These are phyloP conservation scores for Illadopsis cleaveri DNA, from an alignment of 2,113 vertebrate species.

Conservation along the genomic window DNA sequence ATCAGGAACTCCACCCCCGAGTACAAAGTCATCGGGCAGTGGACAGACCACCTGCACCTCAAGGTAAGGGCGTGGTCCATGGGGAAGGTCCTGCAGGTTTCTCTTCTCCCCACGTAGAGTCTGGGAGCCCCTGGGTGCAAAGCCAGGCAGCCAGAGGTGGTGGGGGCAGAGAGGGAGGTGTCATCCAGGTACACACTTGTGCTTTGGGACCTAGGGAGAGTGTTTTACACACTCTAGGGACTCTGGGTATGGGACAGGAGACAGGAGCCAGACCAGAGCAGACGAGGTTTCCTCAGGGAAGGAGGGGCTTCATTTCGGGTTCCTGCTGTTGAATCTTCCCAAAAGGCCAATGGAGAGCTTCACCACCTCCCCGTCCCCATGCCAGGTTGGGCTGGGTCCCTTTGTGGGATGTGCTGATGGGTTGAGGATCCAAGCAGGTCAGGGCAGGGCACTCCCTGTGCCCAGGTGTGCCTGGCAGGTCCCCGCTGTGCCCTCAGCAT, in stretches of 20 bases:
- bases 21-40: conserved; percentile 92
- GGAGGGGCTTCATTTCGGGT: not conserved
- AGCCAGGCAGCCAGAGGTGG: not conserved
- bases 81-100: not conserved
- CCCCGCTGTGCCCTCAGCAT: not conserved
- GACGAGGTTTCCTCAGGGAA: not conserved
- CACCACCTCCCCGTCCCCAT: fast-evolving
- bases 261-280: not conserved
- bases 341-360: not conserved
- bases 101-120: fast-evolving
- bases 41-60: conserved; percentile 89
- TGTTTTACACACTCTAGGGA: not conserved
- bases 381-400: not conserved
- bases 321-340: not conserved
- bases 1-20: conserved; percentile 83
- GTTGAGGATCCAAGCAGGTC: fast-evolving
- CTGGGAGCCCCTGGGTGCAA: not conserved
- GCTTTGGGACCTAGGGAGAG: not conserved
- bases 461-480: not conserved
- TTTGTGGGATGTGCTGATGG: not conserved
- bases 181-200: not conserved
- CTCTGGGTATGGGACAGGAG: not conserved
- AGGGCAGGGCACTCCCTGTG: fast-evolving
- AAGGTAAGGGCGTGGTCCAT: conserved; percentile 70
- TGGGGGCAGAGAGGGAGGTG: not conserved